These are phyloP conservation scores for Cydia fagiglandana DNA, from an alignment of 1,140 invertebrate species.

Conservation along the genomic window DNA sequence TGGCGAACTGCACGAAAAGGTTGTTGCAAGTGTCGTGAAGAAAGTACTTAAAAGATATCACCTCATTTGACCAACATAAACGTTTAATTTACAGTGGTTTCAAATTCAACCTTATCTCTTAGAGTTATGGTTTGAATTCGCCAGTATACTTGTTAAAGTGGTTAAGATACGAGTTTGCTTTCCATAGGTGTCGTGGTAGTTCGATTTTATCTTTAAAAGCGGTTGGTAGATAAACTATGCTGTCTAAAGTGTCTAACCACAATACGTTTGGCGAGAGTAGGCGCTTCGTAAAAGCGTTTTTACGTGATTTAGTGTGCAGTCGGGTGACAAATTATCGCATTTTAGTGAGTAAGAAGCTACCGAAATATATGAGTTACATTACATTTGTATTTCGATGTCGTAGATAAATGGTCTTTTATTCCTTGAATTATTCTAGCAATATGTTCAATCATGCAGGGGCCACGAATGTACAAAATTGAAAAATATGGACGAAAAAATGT, in stretches of 20 bases:
- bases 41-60: background rate
- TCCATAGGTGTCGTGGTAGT: background rate
- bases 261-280: background rate
- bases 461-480: no score
- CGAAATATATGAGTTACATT: background rate
- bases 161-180: background rate
- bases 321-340: background rate
- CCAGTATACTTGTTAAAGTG: background rate
- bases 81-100: background rate
- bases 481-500: no score
- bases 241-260: background rate
- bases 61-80: background rate
- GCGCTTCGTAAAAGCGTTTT: background rate
- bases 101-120: background rate
- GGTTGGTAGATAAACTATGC: background rate
- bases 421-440: background rate
- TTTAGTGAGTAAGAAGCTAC: background rate
- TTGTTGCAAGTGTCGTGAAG: no score
- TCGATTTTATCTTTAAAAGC: constrained; percentile 7
- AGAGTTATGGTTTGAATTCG: background rate
- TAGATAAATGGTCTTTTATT: background rate
- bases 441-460: no score
- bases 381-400: background rate
- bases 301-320: background rate
- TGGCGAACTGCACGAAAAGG: no score